Evolutionary conservation across 2,113 vertebrate species (phyloP), one percentile per base, ranked within the genome.

Genomic region (Gymnogyps californianus): DNA sequence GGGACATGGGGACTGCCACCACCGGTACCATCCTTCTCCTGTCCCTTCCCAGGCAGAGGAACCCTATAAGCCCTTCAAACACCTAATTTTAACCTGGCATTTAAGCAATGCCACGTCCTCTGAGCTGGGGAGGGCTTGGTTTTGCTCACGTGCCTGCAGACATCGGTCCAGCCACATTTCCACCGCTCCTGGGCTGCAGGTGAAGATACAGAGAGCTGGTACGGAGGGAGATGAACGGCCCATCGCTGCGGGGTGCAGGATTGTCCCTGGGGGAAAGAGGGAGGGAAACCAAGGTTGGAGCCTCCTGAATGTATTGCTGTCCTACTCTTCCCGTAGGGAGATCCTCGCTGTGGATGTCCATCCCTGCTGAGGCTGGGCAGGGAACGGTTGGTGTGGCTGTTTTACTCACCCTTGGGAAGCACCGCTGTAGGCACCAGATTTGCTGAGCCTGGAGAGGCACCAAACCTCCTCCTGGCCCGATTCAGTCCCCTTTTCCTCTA

Each of bases 81-180:
- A 24, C 26, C 6, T 4, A 5, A n/a, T 66, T 44, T 70, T 21
- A 66, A 76, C 80, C 10, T 10, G 26, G 8, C n/a, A 6, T 79
- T 67, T 55, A 47, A 61, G 31, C 26, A 20, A 38, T 16, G 17
- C 26, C 31, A 6, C 4, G 1, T 62, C 6, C 25, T 42, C 15
- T 22, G 38, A 58, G n/a, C 40, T 64, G 42, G 11, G 16, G 24
- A 87, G 24, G 0, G 0, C 71, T 59, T 22, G n/a, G 54, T 34
- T 61, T 66, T 49, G 52, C 38, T 84, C 38, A 28, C 6, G 0
- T 32, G 5, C 38, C 47, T 51, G 16, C 32, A 32, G 36, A 24
- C 10, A 10, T 9, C 1, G 2, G 31, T 79, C 65, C 34, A 19
- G 26, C 34, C 21, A 7, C 0, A 0, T 47, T 62, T 47, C 80